Percentiles rank a stretch among this genome's conserved stretches.
Conservation (phyloP, 2,888 invertebrate genomes). For the Subacronicta megacephala region DNA sequence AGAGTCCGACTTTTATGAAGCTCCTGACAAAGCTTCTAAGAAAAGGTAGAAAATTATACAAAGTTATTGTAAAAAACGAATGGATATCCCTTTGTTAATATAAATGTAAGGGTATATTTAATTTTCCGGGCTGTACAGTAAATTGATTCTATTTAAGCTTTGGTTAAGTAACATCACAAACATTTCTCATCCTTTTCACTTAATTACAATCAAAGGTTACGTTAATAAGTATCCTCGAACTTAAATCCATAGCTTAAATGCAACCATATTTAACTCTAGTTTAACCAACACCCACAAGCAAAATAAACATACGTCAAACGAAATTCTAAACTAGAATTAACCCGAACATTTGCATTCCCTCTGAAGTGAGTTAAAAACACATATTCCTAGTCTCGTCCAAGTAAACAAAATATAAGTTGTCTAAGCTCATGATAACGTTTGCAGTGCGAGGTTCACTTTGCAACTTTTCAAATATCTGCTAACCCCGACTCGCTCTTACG, state of each 20-base stretch:
- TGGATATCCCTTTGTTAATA: too few species aligned
- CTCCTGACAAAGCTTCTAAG: neutral
- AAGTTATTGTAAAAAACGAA: too few species aligned
- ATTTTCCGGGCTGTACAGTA: too few species aligned
- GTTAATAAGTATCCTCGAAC: neutral
- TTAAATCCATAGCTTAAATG: neutral
- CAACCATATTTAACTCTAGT: neutral
- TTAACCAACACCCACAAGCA: neutral
- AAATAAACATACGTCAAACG: constrained; percentile 11
- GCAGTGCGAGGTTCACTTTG: constrained; percentile 65
- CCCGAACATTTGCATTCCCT: constrained; percentile 23
- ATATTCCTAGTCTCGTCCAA: constrained; percentile 22
- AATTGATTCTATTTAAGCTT: too few species aligned
- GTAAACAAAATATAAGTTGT: constrained; percentile 45
- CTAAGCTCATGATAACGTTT: constrained; percentile 47
- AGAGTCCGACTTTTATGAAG: constrained; percentile 16
- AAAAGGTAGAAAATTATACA: neutral
- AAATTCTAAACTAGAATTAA: constrained; percentile 21
- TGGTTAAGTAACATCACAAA: too few species aligned
- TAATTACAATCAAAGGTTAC: too few species aligned
- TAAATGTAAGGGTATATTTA: too few species aligned
- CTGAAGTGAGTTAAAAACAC: constrained; percentile 46
- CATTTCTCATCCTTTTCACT: too few species aligned
- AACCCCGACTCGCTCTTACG: constrained; percentile 64
- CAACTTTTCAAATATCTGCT: constrained; percentile 84